These are phyloP conservation scores for Echinometra lucunter DNA, from an alignment of 53 echinoderm and acorn worm genomes.

Conservation along the genomic window DNA sequence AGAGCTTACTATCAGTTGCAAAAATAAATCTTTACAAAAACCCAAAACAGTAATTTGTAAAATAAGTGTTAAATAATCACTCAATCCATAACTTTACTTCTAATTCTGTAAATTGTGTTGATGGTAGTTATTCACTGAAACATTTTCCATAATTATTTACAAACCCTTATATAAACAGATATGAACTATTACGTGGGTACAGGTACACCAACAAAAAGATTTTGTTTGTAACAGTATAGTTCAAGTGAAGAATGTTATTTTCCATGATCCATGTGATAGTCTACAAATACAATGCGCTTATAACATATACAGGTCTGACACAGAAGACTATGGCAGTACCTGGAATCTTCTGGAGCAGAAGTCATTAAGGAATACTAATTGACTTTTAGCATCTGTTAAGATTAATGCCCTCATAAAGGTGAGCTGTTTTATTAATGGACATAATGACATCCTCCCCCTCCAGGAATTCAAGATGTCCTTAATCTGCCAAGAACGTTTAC, in stretches of 20 bases:
- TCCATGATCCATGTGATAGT: too few species aligned
- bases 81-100: background rate
- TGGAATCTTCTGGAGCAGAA: slow-evolving; percentile 11
- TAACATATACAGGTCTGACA: background rate
- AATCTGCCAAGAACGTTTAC: background rate
- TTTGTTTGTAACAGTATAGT: background rate
- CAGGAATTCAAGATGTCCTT: background rate
- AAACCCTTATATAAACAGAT: background rate
- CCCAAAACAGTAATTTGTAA: background rate
- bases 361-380: slow-evolving; percentile 14
- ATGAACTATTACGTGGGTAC: background rate
- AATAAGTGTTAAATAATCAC: background rate
- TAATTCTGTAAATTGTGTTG: background rate
- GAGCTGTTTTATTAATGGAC: slow-evolving; percentile 28
- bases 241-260: too few species aligned
- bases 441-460: background rate
- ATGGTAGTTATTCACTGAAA: background rate
- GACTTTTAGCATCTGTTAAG: slow-evolving; percentile 33
- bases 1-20: background rate
- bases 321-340: background rate
- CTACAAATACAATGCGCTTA: too few species aligned
- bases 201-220: background rate
- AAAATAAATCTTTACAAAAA: background rate
- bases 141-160: background rate
- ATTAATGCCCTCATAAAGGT: slow-evolving; percentile 19